Evolutionary conservation across 2,113 vertebrate species (phyloP).

Genomic region (Ailurus styani): DNA sequence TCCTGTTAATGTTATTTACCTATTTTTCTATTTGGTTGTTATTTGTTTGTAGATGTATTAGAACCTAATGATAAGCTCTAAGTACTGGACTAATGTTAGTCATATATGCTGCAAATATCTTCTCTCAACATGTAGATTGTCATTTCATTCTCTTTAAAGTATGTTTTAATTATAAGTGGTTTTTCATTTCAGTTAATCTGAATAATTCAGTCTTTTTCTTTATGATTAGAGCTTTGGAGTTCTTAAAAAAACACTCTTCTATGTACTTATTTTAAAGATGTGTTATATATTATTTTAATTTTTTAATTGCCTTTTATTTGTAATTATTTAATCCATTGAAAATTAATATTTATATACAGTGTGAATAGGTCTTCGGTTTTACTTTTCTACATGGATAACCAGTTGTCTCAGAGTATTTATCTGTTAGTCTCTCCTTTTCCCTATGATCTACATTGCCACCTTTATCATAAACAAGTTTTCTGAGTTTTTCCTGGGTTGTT

Average conservation of each 20-base stretch:
- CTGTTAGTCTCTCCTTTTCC: background rate
- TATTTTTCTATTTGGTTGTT: background rate
- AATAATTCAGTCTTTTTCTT: background rate
- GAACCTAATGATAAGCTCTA: background rate
- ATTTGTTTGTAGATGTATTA: background rate
- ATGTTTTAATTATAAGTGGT: background rate
- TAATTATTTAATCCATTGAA: background rate
- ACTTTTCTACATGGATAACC: background rate
- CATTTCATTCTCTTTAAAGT: background rate
- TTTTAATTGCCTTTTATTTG: background rate
- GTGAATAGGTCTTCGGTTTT: background rate
- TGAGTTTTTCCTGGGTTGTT: background rate
- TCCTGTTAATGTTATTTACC: background rate
- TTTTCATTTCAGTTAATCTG: background rate
- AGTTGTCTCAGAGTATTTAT: background rate
- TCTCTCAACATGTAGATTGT: background rate
- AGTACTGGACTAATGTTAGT: background rate
- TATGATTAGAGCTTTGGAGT: background rate
- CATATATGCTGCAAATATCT: background rate
- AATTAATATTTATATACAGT: background rate
- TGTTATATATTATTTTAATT: background rate
- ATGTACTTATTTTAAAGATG: background rate
- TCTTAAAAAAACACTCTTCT: background rate
- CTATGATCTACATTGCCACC: background rate
- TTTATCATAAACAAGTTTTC: background rate